These are phyloP conservation scores for Oceanodroma leucorhoa DNA, from an alignment of 2,797 vertebrate genomes.

Conservation along the genomic window DNA sequence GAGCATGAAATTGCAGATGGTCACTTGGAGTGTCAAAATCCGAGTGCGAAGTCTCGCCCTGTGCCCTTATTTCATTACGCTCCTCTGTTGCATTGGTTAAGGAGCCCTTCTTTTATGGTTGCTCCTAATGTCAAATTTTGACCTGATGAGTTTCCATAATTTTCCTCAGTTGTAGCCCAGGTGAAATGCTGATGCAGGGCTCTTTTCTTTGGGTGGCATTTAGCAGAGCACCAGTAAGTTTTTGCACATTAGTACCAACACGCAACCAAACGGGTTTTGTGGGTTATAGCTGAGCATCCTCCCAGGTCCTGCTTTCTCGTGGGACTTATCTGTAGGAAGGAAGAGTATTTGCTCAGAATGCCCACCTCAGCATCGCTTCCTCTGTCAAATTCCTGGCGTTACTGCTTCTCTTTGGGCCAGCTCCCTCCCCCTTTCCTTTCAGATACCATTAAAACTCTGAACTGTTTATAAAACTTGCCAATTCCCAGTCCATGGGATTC, in stretches of 20 bases:
- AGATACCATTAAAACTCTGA: neutral
- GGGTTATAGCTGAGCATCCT: neutral
- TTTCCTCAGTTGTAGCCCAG: neutral
- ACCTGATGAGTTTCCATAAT: neutral
- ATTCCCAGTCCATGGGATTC: neutral
- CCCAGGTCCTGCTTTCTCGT: neutral
- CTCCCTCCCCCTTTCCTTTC: constrained; percentile 15
- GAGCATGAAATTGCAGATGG: neutral
- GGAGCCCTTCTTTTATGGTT: neutral
- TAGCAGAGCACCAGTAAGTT: neutral
- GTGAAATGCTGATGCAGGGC: neutral
- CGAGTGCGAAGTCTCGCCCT: neutral
- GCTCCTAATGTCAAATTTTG: neutral
- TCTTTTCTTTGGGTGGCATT: neutral
- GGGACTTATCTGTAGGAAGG: neutral
- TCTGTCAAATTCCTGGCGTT: neutral
- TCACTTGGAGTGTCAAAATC: neutral
- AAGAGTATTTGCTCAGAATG: neutral
- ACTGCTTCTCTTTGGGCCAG: neutral
- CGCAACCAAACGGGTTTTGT: neutral
- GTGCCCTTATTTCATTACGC: neutral
- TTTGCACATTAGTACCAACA: neutral
- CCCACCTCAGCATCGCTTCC: neutral
- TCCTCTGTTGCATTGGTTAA: neutral
- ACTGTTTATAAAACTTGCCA: constrained; percentile 18